These are phyloP conservation scores for Eufriesea mexicana DNA, from an alignment of 1,140 invertebrate genomes.

Conservation along the genomic window DNA sequence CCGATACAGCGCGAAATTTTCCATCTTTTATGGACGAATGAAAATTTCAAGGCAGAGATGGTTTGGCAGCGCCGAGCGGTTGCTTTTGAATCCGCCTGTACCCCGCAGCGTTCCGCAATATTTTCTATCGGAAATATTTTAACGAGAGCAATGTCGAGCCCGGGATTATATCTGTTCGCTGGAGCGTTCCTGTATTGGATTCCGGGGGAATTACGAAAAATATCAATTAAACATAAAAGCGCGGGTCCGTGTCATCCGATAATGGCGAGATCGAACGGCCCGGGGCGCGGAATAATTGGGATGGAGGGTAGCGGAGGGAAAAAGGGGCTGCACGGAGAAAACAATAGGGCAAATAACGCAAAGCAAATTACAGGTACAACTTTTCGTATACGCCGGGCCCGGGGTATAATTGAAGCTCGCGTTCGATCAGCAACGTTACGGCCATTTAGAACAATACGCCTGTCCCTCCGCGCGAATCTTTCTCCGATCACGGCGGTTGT, in stretches of 20 bases:
- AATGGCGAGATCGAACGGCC: slow-evolving; percentile 74
- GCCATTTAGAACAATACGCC: slow-evolving; percentile 8
- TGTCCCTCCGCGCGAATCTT: background rate
- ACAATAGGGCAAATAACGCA: slow-evolving; percentile 68
- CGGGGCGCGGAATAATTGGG: slow-evolving; percentile 71
- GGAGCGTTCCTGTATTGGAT: slow-evolving; percentile 70
- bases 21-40: too few species aligned
- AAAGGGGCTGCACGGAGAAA: slow-evolving; percentile 51
- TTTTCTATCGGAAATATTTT: slow-evolving; percentile 78
- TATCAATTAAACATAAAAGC: slow-evolving; percentile 78
- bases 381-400: slow-evolving; percentile 48
- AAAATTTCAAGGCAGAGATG: too few species aligned
- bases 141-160: slow-evolving; percentile 76
- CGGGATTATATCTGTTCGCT: slow-evolving; percentile 77
- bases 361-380: slow-evolving; percentile 68
- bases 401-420: slow-evolving; percentile 55
- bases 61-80: background rate
- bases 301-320: slow-evolving; percentile 48
- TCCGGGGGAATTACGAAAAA: slow-evolving; percentile 75
- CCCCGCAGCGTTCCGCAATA: slow-evolving; percentile 49
- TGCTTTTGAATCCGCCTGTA: slow-evolving; percentile 46
- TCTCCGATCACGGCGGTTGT: background rate
- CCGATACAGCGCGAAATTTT: too few species aligned
- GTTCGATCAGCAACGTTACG: slow-evolving; percentile 47
- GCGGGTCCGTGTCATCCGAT: slow-evolving; percentile 73